Evolutionary conservation across 2,888 invertebrate species (phyloP).

Genomic region (Tetramorium bicarinatum): DNA sequence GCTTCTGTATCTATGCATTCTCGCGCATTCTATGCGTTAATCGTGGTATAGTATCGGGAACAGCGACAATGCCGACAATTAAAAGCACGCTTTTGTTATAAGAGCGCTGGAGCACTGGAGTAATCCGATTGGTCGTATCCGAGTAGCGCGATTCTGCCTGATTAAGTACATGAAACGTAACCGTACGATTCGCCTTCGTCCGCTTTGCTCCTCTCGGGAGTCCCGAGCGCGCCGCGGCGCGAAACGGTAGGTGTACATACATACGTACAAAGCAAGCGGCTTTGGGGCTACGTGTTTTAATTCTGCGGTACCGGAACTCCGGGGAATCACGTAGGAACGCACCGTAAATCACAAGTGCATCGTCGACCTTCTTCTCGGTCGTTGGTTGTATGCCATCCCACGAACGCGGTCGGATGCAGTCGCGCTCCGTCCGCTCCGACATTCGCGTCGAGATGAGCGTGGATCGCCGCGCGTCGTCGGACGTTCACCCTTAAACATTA

Average conservation of each 20-base stretch:
- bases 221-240: not conserved
- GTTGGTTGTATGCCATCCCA: slow-evolving; percentile 36
- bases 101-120: not conserved
- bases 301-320: not conserved
- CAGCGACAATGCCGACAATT: slow-evolving; percentile 16
- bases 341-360: not conserved
- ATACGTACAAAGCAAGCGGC: too few relatives aligned
- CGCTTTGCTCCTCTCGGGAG: not conserved
- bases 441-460: slow-evolving; percentile 29
- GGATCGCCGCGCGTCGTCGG: not conserved
- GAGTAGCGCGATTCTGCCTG: slow-evolving; percentile 58
- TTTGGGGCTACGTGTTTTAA: not conserved
- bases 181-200: not conserved
- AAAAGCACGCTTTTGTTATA: slow-evolving; percentile 3
- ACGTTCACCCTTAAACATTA: not conserved
- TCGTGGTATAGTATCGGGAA: not conserved
- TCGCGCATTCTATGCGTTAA: not conserved
- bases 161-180: slow-evolving; percentile 1
- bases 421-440: slow-evolving; percentile 46
- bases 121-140: slow-evolving; percentile 48
- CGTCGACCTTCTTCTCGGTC: not conserved
- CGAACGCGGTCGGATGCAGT: slow-evolving; percentile 42
- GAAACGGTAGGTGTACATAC: not conserved
- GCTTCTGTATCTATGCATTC: not conserved
- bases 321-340: not conserved